Conservation (phyloP, 2,888 invertebrate genomes). For the Cheiracanthium punctorium region DNA sequence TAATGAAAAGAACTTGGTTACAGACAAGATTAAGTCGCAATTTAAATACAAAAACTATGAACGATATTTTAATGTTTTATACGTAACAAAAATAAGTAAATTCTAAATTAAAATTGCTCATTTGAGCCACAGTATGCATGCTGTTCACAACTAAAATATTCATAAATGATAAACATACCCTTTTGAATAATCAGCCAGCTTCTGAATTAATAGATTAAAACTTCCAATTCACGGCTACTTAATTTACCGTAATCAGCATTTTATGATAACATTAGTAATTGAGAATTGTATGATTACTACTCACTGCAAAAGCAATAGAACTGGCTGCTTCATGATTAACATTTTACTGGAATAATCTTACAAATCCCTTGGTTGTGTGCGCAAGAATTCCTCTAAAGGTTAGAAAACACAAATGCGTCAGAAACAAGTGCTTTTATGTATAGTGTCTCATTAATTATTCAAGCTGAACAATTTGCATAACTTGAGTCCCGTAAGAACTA, state of each 20-base stretch:
- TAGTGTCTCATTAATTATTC: not conserved
- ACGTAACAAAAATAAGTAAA: no score
- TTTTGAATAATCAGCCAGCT: not conserved
- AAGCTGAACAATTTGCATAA: not conserved
- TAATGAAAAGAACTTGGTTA: no score
- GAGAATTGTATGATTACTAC: conserved; percentile 29
- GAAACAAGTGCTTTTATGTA: not conserved
- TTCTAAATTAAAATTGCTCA: no score
- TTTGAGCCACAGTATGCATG: no score
- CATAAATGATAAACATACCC: not conserved
- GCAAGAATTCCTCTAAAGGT: not conserved
- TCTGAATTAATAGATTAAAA: conserved; percentile 20
- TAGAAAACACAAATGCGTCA: not conserved
- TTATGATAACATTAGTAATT: conserved; percentile 10
- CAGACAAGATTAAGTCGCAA: no score
- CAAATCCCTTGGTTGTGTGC: conserved; percentile 40
- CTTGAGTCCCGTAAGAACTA: not conserved
- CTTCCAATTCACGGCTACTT: conserved; percentile 22
- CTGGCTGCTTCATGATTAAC: conserved; percentile 41
- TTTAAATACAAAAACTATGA: no score
- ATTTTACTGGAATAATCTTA: conserved; percentile 24
- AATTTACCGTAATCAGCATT: conserved; percentile 53
- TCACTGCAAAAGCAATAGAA: conserved; percentile 14
- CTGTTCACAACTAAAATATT: not conserved
- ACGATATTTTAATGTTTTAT: no score